Base-by-base conservation (phyloP, 2,888 invertebrate genomes). In the Scelioninae gen. 2 region DNA sequence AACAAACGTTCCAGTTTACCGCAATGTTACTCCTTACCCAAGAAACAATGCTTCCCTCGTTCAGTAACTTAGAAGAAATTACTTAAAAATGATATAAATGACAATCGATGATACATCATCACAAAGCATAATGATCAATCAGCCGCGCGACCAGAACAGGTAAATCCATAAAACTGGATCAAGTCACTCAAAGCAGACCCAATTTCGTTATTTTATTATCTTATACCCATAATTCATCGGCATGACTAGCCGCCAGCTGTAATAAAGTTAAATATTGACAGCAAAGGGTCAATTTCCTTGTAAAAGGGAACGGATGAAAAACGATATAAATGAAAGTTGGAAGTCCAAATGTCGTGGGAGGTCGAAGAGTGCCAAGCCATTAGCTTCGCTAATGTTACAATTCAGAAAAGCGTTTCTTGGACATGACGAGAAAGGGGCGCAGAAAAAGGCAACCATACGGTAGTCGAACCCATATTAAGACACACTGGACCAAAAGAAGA, bases 401-500 rank as follows among this genome's bases (percentile, higher is more conserved):
- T 68, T 53, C 45, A 39, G 18, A 31, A 22, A 9, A 41, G 15
- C 25, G 33, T 37, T 46, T 52, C 57, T 45, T 18, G 25, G 33
- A 50, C 5, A 10, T 15, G 28, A 22, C 0, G 43, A 48, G 35
- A 55, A 37, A 63, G 25, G 28, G 25, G 11, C n/a, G n/a, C 22
- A 11, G 50, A 31, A 53, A 31, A 41, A 28, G 41, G 50, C 35
- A 52, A 43, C 33, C 33, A 39, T 15, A 61, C 55, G 31, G 70
- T 70, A 70, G 63, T 63, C 55, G 61, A 37, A 52, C 60, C 39
- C 35, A 46, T 46, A 72, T 72, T 60, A 71, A 57, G 57, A 61
- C 35, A 52, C 53, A 52, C 39, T 48, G 37, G n/a, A 13, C 39
- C 22, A 16, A 73, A 50, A 50, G 41, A 52, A 39, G 45, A 25